Evolutionary conservation across 2,113 vertebrate genomes (phyloP).

Genomic region (Scomber japonicus): DNA sequence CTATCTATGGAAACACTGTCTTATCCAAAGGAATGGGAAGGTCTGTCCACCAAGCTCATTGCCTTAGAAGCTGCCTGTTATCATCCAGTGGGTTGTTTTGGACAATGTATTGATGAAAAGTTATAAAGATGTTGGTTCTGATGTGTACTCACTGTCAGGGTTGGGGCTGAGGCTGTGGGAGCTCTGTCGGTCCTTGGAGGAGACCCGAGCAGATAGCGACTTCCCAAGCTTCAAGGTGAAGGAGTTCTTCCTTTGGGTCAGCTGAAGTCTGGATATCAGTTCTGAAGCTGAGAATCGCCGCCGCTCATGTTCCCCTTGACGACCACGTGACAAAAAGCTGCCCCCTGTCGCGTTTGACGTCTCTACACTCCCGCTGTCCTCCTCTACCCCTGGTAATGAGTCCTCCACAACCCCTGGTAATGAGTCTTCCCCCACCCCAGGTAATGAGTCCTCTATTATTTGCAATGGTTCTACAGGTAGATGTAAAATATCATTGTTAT

Average conservation of each 20-base stretch:
- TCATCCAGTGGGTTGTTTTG: neutral
- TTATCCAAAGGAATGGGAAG: too few species aligned
- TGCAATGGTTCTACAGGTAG: conserved; percentile 68
- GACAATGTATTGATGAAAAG: neutral
- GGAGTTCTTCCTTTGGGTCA: conserved; percentile 87
- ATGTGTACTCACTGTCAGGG: conserved; percentile 79
- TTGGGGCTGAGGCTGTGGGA: conserved; percentile 72
- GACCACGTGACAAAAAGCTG: conserved; percentile 48
- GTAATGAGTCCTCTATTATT: conserved; percentile 72
- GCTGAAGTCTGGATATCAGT: conserved; percentile 91
- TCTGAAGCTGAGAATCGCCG: conserved; percentile 93
- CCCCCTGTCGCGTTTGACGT: conserved; percentile 29
- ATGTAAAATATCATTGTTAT: conserved; percentile 55
- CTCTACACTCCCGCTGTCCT: conserved; percentile 38
- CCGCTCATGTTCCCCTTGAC: conserved; percentile 84
- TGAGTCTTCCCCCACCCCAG: conserved; percentile 40
- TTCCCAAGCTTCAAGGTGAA: conserved; percentile 90
- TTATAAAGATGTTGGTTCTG: neutral
- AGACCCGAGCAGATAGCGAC: conserved; percentile 85
- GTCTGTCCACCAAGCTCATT: too few species aligned
- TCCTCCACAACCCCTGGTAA: conserved; percentile 59
- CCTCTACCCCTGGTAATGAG: conserved; percentile 37
- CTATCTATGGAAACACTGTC: too few species aligned
- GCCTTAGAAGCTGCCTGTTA: neutral
- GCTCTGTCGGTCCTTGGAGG: conserved; percentile 79